phyloP scores from a whole-genome alignment of 2,113 vertebrate species.

The Tretioscincus oriximinensis region DNA sequence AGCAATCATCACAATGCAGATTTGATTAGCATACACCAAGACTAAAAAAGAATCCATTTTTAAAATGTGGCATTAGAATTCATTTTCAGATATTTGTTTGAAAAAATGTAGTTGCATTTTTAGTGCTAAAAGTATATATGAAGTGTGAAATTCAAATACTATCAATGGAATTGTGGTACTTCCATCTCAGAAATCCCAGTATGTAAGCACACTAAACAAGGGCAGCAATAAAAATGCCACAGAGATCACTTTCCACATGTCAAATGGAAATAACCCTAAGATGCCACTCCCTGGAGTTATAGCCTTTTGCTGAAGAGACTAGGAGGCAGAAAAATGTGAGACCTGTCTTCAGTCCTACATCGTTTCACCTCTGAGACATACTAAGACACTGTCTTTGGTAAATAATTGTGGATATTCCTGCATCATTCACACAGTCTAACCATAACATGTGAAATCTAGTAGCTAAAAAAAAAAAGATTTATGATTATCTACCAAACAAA shows the following conservation, averaged over 20 bases:
- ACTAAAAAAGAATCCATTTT: background rate
- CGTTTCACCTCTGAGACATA: background rate
- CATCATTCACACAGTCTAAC: background rate
- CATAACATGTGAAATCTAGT: background rate
- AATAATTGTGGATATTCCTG: background rate
- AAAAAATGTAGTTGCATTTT: conserved; percentile 3
- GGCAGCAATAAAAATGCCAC: background rate
- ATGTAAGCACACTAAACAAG: background rate
- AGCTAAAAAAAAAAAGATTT: background rate
- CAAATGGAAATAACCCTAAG: background rate
- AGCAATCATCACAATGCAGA: background rate
- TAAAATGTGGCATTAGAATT: conserved; percentile 13
- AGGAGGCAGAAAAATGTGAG: background rate
- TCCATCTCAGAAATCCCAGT: background rate
- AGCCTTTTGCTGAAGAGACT: background rate
- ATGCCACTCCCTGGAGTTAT: background rate
- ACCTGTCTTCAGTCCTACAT: background rate
- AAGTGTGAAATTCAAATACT: conserved; percentile 13
- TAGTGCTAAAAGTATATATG: conserved; percentile 15
- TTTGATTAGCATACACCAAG: conserved; percentile 31
- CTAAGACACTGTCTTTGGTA: background rate
- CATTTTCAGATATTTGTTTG: conserved; percentile 20
- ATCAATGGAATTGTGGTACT: background rate
- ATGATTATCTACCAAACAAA: background rate
- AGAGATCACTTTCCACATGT: background rate